These are phyloP conservation scores for Hippocampus mohnikei DNA, from an alignment of 2,113 vertebrate species.

Conservation along the genomic window DNA sequence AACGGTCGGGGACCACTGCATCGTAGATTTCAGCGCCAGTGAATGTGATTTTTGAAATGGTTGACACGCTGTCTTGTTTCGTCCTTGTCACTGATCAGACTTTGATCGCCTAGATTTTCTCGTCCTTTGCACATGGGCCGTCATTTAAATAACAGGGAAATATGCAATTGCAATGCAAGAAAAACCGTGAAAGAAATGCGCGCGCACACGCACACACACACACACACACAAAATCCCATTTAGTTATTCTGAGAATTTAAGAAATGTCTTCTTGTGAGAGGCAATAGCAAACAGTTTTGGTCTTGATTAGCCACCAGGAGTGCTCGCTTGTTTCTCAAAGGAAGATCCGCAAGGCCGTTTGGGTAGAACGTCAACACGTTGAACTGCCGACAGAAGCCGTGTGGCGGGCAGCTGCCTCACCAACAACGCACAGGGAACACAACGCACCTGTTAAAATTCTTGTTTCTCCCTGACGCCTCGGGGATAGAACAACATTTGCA, in stretches of 20 bases:
- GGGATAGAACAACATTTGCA: slow-evolving; percentile 47
- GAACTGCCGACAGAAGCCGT: slow-evolving; percentile 30
- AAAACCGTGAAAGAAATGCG: not conserved
- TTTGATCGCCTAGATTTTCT: not conserved
- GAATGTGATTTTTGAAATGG: too few species aligned
- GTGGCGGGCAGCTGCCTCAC: slow-evolving; percentile 39
- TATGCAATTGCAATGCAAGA: not conserved
- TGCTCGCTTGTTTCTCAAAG: not conserved
- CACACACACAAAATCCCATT: too few species aligned
- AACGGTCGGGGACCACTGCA: too few species aligned
- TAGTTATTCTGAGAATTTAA: too few species aligned
- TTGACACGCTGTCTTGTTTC: not conserved
- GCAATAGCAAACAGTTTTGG: not conserved
- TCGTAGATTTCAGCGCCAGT: too few species aligned
- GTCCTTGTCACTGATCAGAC: not conserved
- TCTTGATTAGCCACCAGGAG: not conserved
- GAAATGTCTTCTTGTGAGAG: not conserved
- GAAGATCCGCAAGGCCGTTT: not conserved
- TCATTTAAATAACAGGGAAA: not conserved
- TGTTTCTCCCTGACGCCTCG: slow-evolving; percentile 27
- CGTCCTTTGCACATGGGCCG: not conserved
- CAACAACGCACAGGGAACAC: slow-evolving; percentile 32
- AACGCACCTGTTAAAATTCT: slow-evolving; percentile 45
- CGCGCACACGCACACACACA: too few species aligned
- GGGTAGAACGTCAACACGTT: slow-evolving; percentile 25